Evolutionary conservation across 2,113 vertebrate species (phyloP).

Genomic region (Upupa epops): DNA sequence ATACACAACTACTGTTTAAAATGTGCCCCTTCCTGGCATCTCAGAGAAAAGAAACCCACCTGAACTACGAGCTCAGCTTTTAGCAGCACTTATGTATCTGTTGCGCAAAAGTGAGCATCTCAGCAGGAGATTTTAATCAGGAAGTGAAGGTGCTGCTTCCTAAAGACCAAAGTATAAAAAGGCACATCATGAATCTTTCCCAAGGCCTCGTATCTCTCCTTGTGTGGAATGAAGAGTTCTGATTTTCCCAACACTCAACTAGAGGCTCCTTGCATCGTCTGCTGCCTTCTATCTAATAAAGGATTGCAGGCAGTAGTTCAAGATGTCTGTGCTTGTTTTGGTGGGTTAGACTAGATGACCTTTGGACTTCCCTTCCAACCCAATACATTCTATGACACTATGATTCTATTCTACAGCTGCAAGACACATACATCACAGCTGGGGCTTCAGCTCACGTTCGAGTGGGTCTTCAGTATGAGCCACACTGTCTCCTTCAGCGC

Average conservation of each 20-base stretch:
- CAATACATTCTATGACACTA: too few relatives aligned
- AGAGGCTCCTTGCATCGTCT: neutral
- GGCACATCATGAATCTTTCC: neutral
- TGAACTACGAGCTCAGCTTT: neutral
- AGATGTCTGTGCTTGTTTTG: too few relatives aligned
- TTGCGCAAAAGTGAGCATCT: neutral
- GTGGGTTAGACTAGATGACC: too few relatives aligned
- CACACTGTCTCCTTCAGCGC: neutral
- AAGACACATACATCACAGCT: neutral
- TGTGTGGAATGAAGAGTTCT: neutral
- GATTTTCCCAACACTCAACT: neutral
- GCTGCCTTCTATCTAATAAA: neutral
- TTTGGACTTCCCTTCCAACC: too few relatives aligned
- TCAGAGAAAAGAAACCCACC: neutral
- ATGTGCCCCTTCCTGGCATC: neutral
- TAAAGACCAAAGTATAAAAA: neutral
- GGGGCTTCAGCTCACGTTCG: neutral
- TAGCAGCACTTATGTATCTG: rapidly evolving
- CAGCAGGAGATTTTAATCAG: neutral
- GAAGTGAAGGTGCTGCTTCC: neutral
- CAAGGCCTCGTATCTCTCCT: rapidly evolving
- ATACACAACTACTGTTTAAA: neutral
- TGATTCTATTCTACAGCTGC: too few relatives aligned
- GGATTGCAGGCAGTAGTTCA: neutral
- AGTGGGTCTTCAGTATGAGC: neutral